phyloP scores from a whole-genome alignment of 2,888 invertebrate species.

The Hofmannophila pseudospretella region DNA sequence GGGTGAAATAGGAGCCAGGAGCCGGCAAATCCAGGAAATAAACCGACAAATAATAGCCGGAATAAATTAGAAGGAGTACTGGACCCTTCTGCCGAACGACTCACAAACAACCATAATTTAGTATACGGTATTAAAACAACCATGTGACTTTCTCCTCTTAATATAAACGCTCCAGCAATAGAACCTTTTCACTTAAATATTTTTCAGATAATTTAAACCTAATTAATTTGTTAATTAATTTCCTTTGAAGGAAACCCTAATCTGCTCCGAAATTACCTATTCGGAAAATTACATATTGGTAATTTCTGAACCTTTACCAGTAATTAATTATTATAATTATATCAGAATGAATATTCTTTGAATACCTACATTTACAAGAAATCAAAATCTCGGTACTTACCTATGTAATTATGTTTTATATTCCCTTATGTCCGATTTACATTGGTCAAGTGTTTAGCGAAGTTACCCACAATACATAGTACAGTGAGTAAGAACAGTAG shows the following conservation, averaged over 20 bases:
- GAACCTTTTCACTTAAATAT: no score
- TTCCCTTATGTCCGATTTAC: no score
- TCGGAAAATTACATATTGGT: background rate
- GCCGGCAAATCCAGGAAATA: conserved; percentile 27
- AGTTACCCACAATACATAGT: no score
- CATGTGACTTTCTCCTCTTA: background rate
- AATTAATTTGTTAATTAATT: background rate
- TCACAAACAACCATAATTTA: conserved; percentile 3
- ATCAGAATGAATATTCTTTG: no score
- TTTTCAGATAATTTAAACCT: no score
- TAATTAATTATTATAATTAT: no score
- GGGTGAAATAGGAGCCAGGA: conserved; percentile 15
- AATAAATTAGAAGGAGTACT: conserved; percentile 30
- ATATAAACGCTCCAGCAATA: conserved; percentile 3
- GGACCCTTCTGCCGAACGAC: conserved; percentile 10
- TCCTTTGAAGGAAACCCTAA: background rate
- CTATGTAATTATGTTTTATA: no score
- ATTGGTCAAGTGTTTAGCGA: no score
- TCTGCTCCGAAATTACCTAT: background rate
- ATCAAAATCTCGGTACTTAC: no score
- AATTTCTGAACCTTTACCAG: background rate
- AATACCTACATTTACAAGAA: no score
- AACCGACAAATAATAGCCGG: conserved; percentile 29
- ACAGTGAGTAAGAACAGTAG: no score
- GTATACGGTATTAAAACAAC: background rate